Evolutionary conservation across 2,797 vertebrate genomes (phyloP), one percentile per base, ranked within the genome.

Genomic region (Danio aesculapii): DNA sequence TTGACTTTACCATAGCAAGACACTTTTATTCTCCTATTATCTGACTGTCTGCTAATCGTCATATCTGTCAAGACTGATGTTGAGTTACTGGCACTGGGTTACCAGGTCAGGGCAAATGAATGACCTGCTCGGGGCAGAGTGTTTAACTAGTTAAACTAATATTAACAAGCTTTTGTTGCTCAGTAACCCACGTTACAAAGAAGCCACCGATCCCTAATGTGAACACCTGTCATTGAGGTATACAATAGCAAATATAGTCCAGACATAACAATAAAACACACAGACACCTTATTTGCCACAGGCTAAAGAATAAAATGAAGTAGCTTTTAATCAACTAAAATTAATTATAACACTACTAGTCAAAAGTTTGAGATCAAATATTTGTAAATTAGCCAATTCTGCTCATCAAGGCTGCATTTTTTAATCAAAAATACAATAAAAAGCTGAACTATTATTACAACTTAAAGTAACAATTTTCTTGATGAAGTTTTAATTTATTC

Each of bases 81-180:
- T 82, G 72, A 74, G 69, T 83, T 41, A 64, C 46, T 68, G 75
- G 69, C 47, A 21, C 30, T 30, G 9, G 39, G 68, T 69, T 47
- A 49, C 57, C 47, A 64, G 80, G 73, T 84, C 85, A 80, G 21
- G 41, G 41, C 63, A 67, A 77, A 83, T 84, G 55, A 74, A 76
- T 81, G 77, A 83, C 39, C 79, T 46, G 16, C 16, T 12, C 17
- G 50, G 10, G 79, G 16, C 30, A n/a, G 21, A 39, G 58, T 39
- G 41, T 13, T 70, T 84, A 77, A 69, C 76, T 66, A 63, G 63
- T 62, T 61, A 58, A 83, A 66, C 30, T 58, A 57, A 57, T 59
- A 44, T 64, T 8, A 69, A 66, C 59, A 21, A 47, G 47, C 47
- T 19, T 59, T 9, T 70, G 49, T 69, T 55, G 16, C 47, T 43